Evolutionary conservation across 2,888 invertebrate species (phyloP).

Genomic region (Patella caerulea): DNA sequence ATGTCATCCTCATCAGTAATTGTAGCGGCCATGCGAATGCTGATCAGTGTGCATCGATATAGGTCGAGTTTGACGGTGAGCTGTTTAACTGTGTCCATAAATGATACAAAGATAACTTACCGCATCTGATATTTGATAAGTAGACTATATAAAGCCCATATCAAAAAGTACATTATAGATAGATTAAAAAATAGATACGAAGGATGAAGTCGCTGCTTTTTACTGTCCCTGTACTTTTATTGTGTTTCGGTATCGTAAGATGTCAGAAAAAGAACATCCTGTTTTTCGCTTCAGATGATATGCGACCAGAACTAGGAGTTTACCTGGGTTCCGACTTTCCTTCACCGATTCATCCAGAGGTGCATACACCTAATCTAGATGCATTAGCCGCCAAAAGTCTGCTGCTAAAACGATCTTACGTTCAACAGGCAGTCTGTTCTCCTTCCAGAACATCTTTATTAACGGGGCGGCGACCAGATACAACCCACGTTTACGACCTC

Average conservation of each 20-base stretch:
- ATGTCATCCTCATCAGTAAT: too few species aligned
- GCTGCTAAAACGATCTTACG: slow-evolving; percentile 32
- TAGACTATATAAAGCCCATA: too few species aligned
- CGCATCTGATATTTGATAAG: too few species aligned
- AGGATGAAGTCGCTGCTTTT: too few species aligned
- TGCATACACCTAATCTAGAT: slow-evolving; percentile 36
- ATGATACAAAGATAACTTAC: too few species aligned
- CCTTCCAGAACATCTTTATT: slow-evolving; percentile 32
- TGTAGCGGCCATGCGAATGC: too few species aligned
- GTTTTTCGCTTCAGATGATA: slow-evolving; percentile 38
- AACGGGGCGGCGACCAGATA: slow-evolving; percentile 41
- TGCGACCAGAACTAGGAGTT: slow-evolving; percentile 35
- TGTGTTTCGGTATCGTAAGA: not conserved
- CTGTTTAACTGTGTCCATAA: too few species aligned
- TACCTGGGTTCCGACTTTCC: slow-evolving; percentile 3
- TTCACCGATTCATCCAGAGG: slow-evolving; percentile 27
- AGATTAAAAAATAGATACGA: too few species aligned
- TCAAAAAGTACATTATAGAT: too few species aligned
- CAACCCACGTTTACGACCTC: slow-evolving; percentile 43
- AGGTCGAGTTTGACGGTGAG: too few species aligned
- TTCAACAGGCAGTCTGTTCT: slow-evolving; percentile 28
- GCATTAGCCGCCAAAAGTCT: slow-evolving; percentile 31
- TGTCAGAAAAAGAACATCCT: slow-evolving; percentile 32
- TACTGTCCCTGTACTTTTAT: too few species aligned
- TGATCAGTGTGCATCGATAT: too few species aligned